These are phyloP conservation scores for Nothocercus julius DNA, from an alignment of 2,113 vertebrate genomes.

Conservation along the genomic window DNA sequence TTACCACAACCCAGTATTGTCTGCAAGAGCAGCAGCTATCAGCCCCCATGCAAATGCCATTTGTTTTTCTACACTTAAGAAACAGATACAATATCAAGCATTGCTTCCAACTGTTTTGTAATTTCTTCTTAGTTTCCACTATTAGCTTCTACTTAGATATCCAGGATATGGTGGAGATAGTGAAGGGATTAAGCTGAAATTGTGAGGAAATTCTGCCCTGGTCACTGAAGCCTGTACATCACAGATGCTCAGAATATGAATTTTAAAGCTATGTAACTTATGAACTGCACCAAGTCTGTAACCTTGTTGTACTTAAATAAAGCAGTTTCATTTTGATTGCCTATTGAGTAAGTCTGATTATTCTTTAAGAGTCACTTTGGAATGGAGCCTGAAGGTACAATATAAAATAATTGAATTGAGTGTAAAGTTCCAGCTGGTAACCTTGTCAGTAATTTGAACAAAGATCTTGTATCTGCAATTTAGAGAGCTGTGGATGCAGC, in stretches of 20 bases:
- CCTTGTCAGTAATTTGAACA: slow-evolving; percentile 74
- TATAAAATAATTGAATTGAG: slow-evolving; percentile 80
- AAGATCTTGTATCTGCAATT: slow-evolving; percentile 70
- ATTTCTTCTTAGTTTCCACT: neutral
- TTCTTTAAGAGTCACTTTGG: slow-evolving; percentile 80
- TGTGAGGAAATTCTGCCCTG: neutral
- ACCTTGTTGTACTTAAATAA: slow-evolving; percentile 75
- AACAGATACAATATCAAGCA: neutral
- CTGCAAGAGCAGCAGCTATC: neutral
- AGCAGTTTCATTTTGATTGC: slow-evolving; percentile 79
- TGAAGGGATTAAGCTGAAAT: neutral
- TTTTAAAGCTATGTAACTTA: slow-evolving; percentile 41
- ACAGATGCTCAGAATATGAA: neutral
- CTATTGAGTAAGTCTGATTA: slow-evolving; percentile 80
- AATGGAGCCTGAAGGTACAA: slow-evolving; percentile 80
- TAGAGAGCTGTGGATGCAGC: slow-evolving; percentile 46
- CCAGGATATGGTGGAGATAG: neutral
- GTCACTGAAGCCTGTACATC: neutral
- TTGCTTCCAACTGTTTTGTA: neutral
- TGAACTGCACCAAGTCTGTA: slow-evolving; percentile 64
- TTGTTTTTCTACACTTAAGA: neutral
- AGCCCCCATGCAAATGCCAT: neutral
- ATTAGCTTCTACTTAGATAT: neutral
- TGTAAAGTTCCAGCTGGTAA: slow-evolving; percentile 77
- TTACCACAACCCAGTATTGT: neutral